Base-by-base conservation (phyloP, 1,140 invertebrate species). In the Tetraneura akinire region DNA sequence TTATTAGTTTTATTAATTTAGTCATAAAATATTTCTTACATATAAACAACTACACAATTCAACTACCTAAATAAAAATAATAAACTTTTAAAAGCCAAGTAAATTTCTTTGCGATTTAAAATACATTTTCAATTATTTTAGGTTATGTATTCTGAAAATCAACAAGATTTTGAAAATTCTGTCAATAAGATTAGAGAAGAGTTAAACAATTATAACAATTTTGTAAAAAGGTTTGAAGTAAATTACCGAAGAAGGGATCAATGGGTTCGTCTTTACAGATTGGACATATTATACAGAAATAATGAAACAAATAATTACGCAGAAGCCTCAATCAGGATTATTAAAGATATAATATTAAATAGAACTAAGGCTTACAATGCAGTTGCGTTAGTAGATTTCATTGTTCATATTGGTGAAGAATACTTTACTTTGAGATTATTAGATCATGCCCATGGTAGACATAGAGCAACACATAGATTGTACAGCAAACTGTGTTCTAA, bases 241-340 rank as follows among this genome's bases (percentile, higher is more conserved):
- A 37, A 37, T 66, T 66, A 42, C 21, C 8, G 42, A 42, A 32
- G 62, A 45, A 42, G n/a, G n/a, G 37, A 37, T 3, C 16, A 66
- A 21, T 66, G 64, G 62, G 32, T 66, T 42, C 16, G 11, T 0
- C n/a, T 45, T 14, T 45, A 66, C 11, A 37, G 32, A 42, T 21
- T n/a, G 5, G 37, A 42, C 11, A 21, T 26, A 23, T 2, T 49
- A 23, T 45, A 45, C 5, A 11, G 70, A 21, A 45, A 49, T 73
- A 16, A 73, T 53, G 26, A 73, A n/a, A 73, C 70, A 21, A 73
- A 73, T 18, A 73, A 73, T 53, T 53, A 51, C 16, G 29, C 47
- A 3, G 70, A 73, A 73, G 47, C 51, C 6, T 73, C 70, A 73
- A 73, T 73, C 0, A 73, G 70, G 26, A 23, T 73, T 18, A 45